Conservation (phyloP, 2,797 vertebrate species). For the Pelodytes ibericus region DNA sequence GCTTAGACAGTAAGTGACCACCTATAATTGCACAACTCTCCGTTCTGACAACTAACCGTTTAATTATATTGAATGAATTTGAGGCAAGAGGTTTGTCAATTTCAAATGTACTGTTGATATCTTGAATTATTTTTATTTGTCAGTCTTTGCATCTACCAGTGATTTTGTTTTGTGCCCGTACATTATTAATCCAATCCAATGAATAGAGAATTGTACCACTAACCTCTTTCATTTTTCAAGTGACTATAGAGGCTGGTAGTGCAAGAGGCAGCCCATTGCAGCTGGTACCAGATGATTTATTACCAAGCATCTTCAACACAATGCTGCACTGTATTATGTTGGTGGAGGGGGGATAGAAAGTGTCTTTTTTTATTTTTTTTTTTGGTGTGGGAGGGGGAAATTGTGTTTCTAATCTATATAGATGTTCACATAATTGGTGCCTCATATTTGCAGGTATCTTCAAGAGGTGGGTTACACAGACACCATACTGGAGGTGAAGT, state of each 20-base stretch:
- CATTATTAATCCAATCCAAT: constrained; percentile 67
- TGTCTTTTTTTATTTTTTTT: constrained; percentile 35
- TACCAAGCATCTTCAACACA: constrained; percentile 62
- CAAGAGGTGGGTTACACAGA: constrained; percentile 98
- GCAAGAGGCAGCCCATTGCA: constrained; percentile 73
- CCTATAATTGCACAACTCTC: background rate
- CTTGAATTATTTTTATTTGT: background rate
- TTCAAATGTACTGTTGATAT: too few relatives aligned
- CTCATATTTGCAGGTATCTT: constrained; percentile 82
- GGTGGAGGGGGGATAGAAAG: constrained; percentile 42
- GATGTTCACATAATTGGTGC: constrained; percentile 57
- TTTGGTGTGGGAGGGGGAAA: background rate
- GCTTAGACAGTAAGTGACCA: constrained; percentile 90
- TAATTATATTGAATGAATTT: background rate
- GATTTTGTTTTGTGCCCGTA: background rate
- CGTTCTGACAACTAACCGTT: background rate
- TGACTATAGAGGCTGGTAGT: constrained; percentile 84
- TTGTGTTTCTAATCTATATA: constrained; percentile 10
- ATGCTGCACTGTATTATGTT: constrained; percentile 57
- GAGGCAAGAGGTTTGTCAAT: too few relatives aligned
- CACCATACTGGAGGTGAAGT: constrained; percentile 96
- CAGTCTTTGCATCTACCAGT: background rate
- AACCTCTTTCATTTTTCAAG: constrained; percentile 72
- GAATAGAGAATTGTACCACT: constrained; percentile 75
- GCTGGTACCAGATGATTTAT: constrained; percentile 76